Evolutionary conservation across 2,797 vertebrate species (phyloP), one percentile per base, ranked within the genome.

Genomic region (Alcedo quadribrachys): DNA sequence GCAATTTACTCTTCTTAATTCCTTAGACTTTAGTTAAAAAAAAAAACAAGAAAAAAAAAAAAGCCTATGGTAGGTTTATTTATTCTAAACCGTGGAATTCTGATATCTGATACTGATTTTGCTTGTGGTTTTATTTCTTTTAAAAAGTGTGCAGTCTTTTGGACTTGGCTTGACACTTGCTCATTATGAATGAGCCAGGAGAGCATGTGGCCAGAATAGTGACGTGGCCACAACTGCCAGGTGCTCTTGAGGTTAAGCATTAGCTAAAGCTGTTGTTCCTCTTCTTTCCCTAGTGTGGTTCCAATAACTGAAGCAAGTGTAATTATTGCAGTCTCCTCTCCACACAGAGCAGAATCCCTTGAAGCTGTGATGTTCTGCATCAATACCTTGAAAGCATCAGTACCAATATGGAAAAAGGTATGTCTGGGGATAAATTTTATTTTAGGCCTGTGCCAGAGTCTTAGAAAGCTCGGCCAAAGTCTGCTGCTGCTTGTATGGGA

Each of bases 351-450:
- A 3, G 98, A 99, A 10, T 97, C 98, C 37, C 98, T 98, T 69
- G 97, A 98, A 90, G 98, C 99, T 28, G 97, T 99, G 65, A 98
- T 70, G 48, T 98, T 97, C 92, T 98, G 98, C 94, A 98, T 99
- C 63, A 96, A 97, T 28, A 96, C 96, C 57, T 97, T 99, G 83
- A 99, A 99, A 97, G 98, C 98, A 58, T 98, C 81, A 1, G 95
- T 99, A 27, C 99, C 99, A 45, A 98, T 99, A 93, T 99, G 98
- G 99, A 99, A 99, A 96, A 99, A 99, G 98, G 99, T 99, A 92
- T 25, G 85, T 90, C 4, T 85, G n/a, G 24, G 22, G 15, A 51
- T 7, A 57, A 33, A 69, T 45, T 53, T 61, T 13, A 10, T 63
- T 91, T 54, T 66, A 69, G 45, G 45, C 12, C 35, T 75, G 2